phyloP scores from a whole-genome alignment of 2,888 invertebrate species.

The Cerastis leucographa region DNA sequence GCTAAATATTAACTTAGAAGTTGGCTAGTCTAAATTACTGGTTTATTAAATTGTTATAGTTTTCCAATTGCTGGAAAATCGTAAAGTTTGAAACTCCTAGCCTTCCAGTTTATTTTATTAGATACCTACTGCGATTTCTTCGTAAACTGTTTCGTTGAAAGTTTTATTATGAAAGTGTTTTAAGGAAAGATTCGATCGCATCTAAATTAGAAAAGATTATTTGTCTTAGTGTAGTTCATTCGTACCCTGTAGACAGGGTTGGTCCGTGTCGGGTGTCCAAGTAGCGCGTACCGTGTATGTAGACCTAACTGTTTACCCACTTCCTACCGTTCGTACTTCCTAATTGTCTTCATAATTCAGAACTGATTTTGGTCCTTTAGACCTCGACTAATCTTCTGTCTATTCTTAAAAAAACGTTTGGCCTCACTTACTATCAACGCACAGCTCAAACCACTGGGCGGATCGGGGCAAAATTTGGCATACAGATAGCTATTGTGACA shows the following conservation, averaged over 20 bases:
- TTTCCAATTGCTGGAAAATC: conserved; percentile 37
- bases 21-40: conserved; percentile 28
- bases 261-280: background rate
- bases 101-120: conserved; percentile 37
- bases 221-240: background rate
- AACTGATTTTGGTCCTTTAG: background rate
- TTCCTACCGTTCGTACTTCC: no score
- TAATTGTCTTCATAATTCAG: background rate
- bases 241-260: no score
- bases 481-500: background rate
- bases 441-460: background rate
- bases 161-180: background rate
- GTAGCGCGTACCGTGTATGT: background rate
- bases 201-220: background rate
- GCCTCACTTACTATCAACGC: background rate
- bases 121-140: background rate
- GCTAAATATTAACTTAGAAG: conserved; percentile 14
- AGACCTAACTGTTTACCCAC: background rate
- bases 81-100: conserved; percentile 34
- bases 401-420: background rate
- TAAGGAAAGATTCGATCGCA: background rate
- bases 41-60: conserved; percentile 50
- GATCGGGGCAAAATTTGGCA: background rate
- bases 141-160: background rate
- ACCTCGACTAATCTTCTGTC: background rate